Evolutionary conservation across 1,140 invertebrate species (phyloP).

Genomic region (Drosophila lacertosa): DNA sequence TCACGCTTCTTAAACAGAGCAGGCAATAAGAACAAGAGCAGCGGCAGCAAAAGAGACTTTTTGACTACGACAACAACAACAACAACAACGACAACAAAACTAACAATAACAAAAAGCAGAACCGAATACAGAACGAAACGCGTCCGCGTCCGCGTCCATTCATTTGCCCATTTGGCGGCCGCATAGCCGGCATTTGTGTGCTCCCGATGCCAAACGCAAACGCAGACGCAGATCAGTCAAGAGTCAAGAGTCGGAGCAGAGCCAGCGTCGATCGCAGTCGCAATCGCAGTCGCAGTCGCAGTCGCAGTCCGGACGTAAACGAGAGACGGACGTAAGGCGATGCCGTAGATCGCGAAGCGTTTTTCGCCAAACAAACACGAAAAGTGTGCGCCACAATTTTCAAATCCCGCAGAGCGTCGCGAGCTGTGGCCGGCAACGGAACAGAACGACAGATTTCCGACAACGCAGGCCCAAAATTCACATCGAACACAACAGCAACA

Average conservation of each 20-base stretch:
- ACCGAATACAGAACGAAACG: conserved; percentile 28
- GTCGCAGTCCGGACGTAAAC: conserved; percentile 41
- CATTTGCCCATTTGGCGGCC: conserved; percentile 38
- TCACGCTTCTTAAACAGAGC: conserved; percentile 80
- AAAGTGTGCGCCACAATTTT: conserved; percentile 65
- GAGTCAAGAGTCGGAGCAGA: conserved; percentile 43
- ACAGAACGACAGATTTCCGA: conserved; percentile 26
- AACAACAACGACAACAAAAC: conserved; percentile 8
- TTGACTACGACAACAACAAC: conserved; percentile 63
- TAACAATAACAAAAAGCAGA: conserved; percentile 48
- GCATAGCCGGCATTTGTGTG: conserved; percentile 39
- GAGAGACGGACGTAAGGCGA: conserved; percentile 28
- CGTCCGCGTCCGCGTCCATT: conserved; percentile 57
- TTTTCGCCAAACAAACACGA: conserved; percentile 63
- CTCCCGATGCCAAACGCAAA: conserved; percentile 46
- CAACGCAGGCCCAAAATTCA: conserved; percentile 8
- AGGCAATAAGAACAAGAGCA: conserved; percentile 27
- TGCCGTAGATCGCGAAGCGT: conserved; percentile 49
- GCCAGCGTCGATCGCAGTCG: conserved; percentile 35
- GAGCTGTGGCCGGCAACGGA: conserved; percentile 61
- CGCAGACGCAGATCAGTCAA: conserved; percentile 59
- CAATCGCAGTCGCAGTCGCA: conserved; percentile 17
- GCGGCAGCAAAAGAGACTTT: conserved; percentile 62
- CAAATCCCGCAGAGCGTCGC: conserved; percentile 67
- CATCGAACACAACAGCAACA: conserved; percentile 29